Percentiles rank a stretch among this genome's conserved stretches.
phyloP scores from a whole-genome alignment of 2,888 invertebrate species.

The Drosophila paramelanica region DNA sequence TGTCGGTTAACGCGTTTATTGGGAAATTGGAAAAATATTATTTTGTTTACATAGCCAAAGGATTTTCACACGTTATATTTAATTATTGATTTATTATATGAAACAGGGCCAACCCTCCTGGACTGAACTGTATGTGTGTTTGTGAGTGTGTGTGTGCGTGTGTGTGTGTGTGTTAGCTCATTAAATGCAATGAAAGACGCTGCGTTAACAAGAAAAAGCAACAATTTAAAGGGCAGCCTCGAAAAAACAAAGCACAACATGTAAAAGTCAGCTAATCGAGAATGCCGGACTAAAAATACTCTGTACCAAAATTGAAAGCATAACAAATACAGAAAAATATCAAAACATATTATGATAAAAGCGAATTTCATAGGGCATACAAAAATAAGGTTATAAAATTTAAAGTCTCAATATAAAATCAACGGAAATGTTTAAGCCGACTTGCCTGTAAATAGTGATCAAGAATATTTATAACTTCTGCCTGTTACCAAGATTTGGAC shows the following conservation, averaged over 20 bases:
- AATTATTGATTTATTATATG: constrained; percentile 71
- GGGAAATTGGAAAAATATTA: constrained; percentile 66
- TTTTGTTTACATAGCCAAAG: constrained; percentile 66
- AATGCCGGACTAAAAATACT: not conserved
- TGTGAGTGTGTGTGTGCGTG: not conserved
- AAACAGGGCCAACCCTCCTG: constrained; percentile 29
- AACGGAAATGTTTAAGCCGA: too few relatives aligned
- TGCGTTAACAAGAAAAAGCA: constrained; percentile 69
- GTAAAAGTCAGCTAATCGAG: not conserved
- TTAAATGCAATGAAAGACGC: constrained; percentile 60
- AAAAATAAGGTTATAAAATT: too few relatives aligned
- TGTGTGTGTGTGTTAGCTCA: constrained; percentile 42
- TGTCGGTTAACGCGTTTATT: constrained; percentile 48
- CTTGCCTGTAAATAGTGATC: too few relatives aligned
- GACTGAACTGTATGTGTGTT: not conserved
- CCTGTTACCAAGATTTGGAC: not conserved
- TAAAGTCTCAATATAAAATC: too few relatives aligned
- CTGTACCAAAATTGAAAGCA: not conserved
- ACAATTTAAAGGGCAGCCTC: constrained; percentile 36
- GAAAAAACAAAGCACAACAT: constrained; percentile 29
- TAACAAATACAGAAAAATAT: too few relatives aligned
- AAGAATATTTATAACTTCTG: too few relatives aligned
- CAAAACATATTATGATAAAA: too few relatives aligned
- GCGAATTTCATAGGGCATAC: too few relatives aligned
- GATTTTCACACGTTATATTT: constrained; percentile 77